Evolutionary conservation across 2,888 invertebrate genomes (phyloP).

Genomic region (Drosophila atripex): DNA sequence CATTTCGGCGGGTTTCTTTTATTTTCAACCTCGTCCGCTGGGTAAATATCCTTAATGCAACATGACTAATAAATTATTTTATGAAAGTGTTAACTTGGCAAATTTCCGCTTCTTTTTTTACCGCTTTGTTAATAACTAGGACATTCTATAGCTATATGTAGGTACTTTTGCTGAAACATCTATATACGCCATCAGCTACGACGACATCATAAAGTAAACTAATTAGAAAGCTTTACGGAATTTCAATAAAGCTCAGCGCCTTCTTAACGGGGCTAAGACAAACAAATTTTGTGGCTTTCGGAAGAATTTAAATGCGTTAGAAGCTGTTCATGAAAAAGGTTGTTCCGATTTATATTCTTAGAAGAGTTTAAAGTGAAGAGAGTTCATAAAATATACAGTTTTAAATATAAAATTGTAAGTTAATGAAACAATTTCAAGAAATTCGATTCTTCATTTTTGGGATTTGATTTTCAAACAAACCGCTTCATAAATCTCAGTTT

Average conservation of each 20-base stretch:
- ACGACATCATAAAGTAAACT: conserved; percentile 54
- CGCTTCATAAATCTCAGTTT: no score
- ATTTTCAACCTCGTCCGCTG: conserved; percentile 49
- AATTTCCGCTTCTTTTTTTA: conserved; percentile 49
- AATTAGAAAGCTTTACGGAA: conserved; percentile 58
- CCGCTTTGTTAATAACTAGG: conserved; percentile 53
- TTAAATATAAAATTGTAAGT: no score
- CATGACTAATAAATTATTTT: conserved; percentile 70
- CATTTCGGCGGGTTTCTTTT: conserved; percentile 51
- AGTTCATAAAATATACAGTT: neutral
- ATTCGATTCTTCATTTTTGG: no score
- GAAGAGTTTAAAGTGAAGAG: neutral
- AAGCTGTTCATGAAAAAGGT: neutral
- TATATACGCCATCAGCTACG: conserved; percentile 5
- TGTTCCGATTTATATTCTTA: neutral
- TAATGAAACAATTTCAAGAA: no score
- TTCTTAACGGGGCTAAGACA: conserved; percentile 25
- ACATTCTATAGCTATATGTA: conserved; percentile 11
- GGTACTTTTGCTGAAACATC: conserved; percentile 3
- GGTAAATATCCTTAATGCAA: conserved; percentile 48
- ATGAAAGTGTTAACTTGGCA: conserved; percentile 75
- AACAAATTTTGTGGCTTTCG: conserved; percentile 30
- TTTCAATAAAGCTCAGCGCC: conserved; percentile 34
- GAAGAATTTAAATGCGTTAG: conserved; percentile 21
- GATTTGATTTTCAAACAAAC: no score